A percentile compares a stretch with the other conserved stretches of the same genome.
These are phyloP conservation scores for Sinocyclocheilus maitianheensis DNA, from an alignment of 2,113 vertebrate genomes.

Conservation along the genomic window DNA sequence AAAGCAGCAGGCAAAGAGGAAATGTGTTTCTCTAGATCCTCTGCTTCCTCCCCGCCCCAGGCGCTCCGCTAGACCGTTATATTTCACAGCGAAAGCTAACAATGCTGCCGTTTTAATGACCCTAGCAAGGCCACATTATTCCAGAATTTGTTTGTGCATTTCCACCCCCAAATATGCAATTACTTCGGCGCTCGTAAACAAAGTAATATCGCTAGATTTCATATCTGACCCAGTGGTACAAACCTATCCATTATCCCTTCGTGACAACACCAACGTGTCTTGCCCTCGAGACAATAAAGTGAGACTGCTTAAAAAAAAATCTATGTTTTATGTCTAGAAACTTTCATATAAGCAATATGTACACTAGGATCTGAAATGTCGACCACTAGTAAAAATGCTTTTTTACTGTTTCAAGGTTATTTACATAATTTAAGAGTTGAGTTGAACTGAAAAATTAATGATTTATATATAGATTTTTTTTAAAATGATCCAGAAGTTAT, in stretches of 20 bases:
- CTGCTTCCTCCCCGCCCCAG: slow-evolving; percentile 28
- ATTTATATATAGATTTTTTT: too few species aligned
- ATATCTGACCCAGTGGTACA: slow-evolving; percentile 12
- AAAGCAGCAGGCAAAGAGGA: slow-evolving; percentile 48
- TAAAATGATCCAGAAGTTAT: too few species aligned
- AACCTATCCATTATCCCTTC: slow-evolving; percentile 16
- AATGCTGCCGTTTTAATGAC: slow-evolving; percentile 51
- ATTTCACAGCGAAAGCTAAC: slow-evolving; percentile 52
- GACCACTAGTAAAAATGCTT: neutral
- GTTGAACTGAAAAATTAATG: too few species aligned
- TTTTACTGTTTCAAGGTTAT: too few species aligned
- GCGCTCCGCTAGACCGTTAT: slow-evolving; percentile 40
- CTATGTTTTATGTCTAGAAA: slow-evolving; percentile 6
- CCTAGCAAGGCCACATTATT: slow-evolving; percentile 41
- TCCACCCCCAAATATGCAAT: slow-evolving; percentile 32
- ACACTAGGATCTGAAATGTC: neutral
- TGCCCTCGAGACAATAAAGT: neutral
- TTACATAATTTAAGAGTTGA: too few species aligned
- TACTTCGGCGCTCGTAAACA: slow-evolving; percentile 30
- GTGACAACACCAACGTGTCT: neutral
- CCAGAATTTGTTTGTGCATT: slow-evolving; percentile 46
- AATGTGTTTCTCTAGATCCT: slow-evolving; percentile 48
- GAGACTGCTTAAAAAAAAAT: neutral
- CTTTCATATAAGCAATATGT: neutral
- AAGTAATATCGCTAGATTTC: slow-evolving; percentile 29